Base-by-base conservation (phyloP, 2,888 invertebrate genomes). In the Stictocephala bisonia region DNA sequence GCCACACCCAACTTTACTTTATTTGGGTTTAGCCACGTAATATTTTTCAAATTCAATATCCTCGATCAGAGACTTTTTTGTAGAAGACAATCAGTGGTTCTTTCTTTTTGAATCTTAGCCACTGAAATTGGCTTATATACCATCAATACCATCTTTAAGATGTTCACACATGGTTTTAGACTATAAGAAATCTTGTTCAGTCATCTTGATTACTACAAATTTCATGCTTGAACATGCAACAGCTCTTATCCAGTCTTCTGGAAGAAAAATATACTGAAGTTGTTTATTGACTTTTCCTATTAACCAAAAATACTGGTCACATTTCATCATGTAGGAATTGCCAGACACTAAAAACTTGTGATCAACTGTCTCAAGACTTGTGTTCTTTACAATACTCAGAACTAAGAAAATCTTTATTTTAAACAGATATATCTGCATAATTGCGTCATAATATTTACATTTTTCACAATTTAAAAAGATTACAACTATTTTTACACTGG, bases 271-370 rank as follows among this genome's bases (percentile, higher is more conserved):
- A 31, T 18, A 71, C 64, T 71, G 22, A 9, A 13, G 4, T 7
- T 53, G 20, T 70, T 76, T 75, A 64, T 76, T 76, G 41, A 74
- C 60, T 71, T 75, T 78, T 64, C 77, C 76, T 50, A 77, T 76
- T 27, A 73, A 26, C 15, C 74, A 76, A 56, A 77, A 78, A 40
- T 77, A 77, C 60, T 74, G 70, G 68, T 78, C 75, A 41, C 72
- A 75, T 9, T 74, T 69, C 70, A n/a, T n/a, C n/a, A 76, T 58
- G 60, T 71, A 76, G n/a, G 74, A 74, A 68, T 78, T 77, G 24
- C 78, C 77, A 31, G 72, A 71, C 1, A 78, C 73, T 24, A 78
- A 66, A 60, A 78, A 76, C 75, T 75, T 75, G 48, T 75, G 70
- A 26, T 78, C 77, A 40, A 75, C 60, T 6, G 20, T 67, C 26